These are phyloP conservation scores for Lucilia sericata DNA, from an alignment of 1,140 invertebrate species.

Conservation along the genomic window DNA sequence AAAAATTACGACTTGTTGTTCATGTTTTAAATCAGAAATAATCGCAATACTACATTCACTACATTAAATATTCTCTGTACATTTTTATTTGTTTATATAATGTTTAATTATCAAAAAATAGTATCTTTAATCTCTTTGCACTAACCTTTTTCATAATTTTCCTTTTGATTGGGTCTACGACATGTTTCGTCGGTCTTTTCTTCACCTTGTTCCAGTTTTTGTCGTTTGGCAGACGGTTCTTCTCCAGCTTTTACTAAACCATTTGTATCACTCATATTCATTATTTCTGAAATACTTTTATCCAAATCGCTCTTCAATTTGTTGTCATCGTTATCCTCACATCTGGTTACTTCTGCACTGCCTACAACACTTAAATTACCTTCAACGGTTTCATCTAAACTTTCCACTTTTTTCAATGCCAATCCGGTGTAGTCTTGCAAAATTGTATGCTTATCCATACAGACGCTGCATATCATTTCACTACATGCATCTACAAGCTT, in stretches of 20 bases:
- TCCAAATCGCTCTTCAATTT: conserved; percentile 50
- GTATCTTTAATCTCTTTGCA: not conserved
- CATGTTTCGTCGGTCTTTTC: conserved; percentile 19
- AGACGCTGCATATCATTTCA: conserved; percentile 83
- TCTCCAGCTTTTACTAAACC: not conserved
- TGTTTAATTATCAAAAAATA: too few relatives aligned
- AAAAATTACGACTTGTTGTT: conserved; percentile 81
- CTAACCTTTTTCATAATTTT: conserved; percentile 53
- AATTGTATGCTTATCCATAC: conserved; percentile 82
- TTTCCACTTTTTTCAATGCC: conserved; percentile 51
- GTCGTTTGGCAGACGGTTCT: conserved; percentile 54
- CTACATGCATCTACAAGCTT: conserved; percentile 74
- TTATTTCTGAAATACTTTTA: conserved; percentile 51
- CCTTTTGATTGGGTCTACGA: conserved; percentile 48
- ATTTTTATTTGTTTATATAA: too few relatives aligned
- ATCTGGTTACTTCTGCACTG: conserved; percentile 42
- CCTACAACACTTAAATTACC: conserved; percentile 34
- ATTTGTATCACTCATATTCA: conserved; percentile 45
- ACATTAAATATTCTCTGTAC: too few relatives aligned
- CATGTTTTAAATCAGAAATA: conserved; percentile 69
- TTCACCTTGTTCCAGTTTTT: conserved; percentile 1
- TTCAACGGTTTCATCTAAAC: conserved; percentile 24
- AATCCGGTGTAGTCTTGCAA: conserved; percentile 78
- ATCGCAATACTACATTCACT: too few relatives aligned
- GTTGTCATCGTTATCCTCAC: conserved; percentile 48